Evolutionary conservation across 2,888 invertebrate genomes (phyloP).

Genomic region (Osedax fenrisi): DNA sequence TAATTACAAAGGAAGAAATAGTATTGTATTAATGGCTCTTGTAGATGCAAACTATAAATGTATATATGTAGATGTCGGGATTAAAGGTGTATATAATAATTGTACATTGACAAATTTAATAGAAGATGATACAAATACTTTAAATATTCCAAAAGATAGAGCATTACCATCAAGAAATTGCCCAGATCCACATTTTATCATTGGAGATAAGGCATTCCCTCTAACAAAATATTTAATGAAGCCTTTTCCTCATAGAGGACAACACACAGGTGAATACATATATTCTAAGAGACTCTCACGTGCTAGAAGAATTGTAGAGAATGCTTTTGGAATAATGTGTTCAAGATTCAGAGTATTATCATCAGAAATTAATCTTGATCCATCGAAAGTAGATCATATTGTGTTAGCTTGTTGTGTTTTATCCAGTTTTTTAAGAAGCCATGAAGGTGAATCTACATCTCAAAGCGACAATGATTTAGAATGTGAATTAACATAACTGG

Average conservation of each 20-base stretch:
- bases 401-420: background rate
- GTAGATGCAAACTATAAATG: conserved; percentile 25
- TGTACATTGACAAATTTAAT: conserved; percentile 32
- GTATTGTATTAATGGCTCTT: conserved; percentile 28
- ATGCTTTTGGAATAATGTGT: conserved; percentile 21
- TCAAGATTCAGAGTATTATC: conserved; percentile 12
- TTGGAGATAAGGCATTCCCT: conserved; percentile 28
- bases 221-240: conserved; percentile 20
- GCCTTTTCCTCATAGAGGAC: background rate
- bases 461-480: too few species aligned
- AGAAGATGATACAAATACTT: background rate
- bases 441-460: too few species aligned
- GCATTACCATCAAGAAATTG: conserved; percentile 1
- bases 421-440: too few species aligned
- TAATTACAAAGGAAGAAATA: conserved; percentile 25
- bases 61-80: conserved; percentile 32
- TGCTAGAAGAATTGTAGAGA: conserved; percentile 8
- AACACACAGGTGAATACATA: background rate
- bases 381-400: background rate
- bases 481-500: too few species aligned
- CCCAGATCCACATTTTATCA: conserved; percentile 27
- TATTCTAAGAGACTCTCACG: conserved; percentile 20
- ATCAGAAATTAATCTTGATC: background rate
- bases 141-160: conserved; percentile 28
- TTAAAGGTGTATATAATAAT: conserved; percentile 31